A percentile compares a stretch with the other conserved stretches of the same genome.
These are phyloP conservation scores for Saimiri boliviensis DNA, from an alignment of 2,113 vertebrate species.

Conservation along the genomic window DNA sequence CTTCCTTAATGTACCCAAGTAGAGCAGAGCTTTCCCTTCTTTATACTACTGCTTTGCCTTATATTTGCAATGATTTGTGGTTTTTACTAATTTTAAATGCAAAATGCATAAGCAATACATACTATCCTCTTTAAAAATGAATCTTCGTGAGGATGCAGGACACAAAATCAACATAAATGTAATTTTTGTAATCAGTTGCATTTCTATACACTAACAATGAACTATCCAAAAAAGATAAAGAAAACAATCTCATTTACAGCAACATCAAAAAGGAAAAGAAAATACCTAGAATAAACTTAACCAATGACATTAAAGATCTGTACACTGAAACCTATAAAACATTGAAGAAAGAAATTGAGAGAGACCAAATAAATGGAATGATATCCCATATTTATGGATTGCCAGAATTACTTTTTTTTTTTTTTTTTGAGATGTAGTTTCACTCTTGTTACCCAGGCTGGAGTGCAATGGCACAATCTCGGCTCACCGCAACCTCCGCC, in stretches of 20 bases:
- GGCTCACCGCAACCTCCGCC: no score
- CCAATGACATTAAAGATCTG: background rate
- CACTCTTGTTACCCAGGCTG: no score
- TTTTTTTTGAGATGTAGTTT: no score
- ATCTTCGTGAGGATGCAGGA: background rate
- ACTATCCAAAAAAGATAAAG: background rate
- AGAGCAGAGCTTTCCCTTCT: background rate
- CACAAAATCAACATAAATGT: background rate
- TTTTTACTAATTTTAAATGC: conserved; percentile 10
- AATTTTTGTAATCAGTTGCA: background rate
- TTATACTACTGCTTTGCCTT: background rate
- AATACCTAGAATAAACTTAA: background rate
- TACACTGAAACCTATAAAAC: background rate
- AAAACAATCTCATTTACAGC: background rate
- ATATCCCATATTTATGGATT: background rate
- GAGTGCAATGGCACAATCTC: no score
- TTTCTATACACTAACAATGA: background rate
- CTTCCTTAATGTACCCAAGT: background rate
- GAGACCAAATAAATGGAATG: background rate
- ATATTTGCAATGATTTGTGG: background rate
- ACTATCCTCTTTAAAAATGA: background rate
- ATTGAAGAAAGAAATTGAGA: background rate
- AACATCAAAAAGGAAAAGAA: background rate
- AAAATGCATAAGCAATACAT: background rate
- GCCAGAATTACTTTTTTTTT: background rate